A percentile compares a stretch with the other conserved stretches of the same genome.
Conservation (phyloP, 1,140 invertebrate genomes). For the Drosophila erecta region DNA sequence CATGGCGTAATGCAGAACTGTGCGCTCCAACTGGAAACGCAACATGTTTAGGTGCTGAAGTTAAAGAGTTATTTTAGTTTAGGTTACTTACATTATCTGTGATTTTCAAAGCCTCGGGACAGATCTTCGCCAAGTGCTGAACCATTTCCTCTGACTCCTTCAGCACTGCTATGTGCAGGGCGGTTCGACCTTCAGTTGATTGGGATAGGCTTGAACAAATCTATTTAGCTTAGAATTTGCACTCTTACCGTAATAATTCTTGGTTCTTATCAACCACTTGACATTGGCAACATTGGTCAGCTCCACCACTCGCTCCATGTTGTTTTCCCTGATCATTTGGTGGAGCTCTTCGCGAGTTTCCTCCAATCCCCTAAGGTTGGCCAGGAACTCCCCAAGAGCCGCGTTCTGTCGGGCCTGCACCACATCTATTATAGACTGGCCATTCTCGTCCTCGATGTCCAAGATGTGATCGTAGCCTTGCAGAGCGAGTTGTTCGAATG, state of each 20-base stretch:
- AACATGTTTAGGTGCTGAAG: rapidly evolving
- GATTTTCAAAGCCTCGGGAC: slow-evolving; percentile 89
- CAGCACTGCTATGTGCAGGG: slow-evolving; percentile 93
- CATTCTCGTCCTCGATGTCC: slow-evolving; percentile 90
- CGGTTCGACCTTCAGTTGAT: slow-evolving; percentile 86
- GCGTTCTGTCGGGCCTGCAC: slow-evolving; percentile 88
- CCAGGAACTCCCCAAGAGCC: slow-evolving; percentile 88
- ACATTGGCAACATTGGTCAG: slow-evolving; percentile 87
- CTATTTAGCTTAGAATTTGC: rapidly evolving
- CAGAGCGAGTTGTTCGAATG: slow-evolving; percentile 90
- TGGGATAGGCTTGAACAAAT: not conserved
- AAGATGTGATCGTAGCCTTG: slow-evolving; percentile 95
- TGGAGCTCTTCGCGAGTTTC: slow-evolving; percentile 91
- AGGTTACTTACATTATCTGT: slow-evolving; percentile 92
- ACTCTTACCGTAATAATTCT: slow-evolving; percentile 88
- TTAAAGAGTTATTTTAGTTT: not conserved
- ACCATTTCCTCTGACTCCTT: slow-evolving; percentile 92
- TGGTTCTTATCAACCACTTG: slow-evolving; percentile 89
- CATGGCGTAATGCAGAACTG: slow-evolving; percentile 95
- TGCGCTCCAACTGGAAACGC: slow-evolving; percentile 90
- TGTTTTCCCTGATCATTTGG: slow-evolving; percentile 89
- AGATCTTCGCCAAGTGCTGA: slow-evolving; percentile 89
- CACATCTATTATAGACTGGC: slow-evolving; percentile 89
- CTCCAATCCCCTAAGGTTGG: slow-evolving; percentile 90
- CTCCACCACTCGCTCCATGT: slow-evolving; percentile 87